Conservation (phyloP, 1,140 invertebrate genomes). For the Caenorhabditis tropicalis region DNA sequence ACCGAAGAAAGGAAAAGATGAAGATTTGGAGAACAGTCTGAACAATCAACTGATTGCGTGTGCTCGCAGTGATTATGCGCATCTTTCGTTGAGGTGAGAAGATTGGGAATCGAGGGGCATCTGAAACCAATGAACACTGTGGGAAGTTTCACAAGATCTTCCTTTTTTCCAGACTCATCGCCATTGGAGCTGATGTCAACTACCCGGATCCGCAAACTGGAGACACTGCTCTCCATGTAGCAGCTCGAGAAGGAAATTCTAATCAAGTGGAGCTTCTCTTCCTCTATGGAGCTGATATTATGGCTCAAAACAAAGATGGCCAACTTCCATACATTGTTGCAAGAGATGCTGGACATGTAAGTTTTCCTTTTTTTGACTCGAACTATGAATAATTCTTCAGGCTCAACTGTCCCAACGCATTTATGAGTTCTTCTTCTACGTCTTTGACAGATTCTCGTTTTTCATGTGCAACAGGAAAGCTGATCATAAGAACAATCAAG, state of each 20-base stretch:
- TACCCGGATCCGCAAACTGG: neutral
- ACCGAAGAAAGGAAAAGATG: slow-evolving; percentile 21
- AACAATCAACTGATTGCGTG: slow-evolving; percentile 18
- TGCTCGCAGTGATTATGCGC: slow-evolving; percentile 1
- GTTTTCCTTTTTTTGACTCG: neutral
- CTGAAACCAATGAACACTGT: too few relatives aligned
- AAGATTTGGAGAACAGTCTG: slow-evolving; percentile 19
- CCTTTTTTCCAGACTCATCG: slow-evolving; percentile 15
- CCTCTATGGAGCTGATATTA: slow-evolving; percentile 25
- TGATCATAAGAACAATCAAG: slow-evolving; percentile 2
- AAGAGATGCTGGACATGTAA: neutral
- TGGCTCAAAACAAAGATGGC: neutral
- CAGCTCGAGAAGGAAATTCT: neutral
- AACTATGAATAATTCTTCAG: neutral
- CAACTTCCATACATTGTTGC: neutral
- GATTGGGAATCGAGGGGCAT: too few relatives aligned
- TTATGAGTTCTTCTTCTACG: slow-evolving; percentile 15
- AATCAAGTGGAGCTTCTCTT: slow-evolving; percentile 25
- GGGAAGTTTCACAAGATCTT: neutral
- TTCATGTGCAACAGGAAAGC: slow-evolving; percentile 41
- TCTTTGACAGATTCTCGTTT: neutral
- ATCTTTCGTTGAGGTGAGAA: neutral
- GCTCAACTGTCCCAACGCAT: neutral
- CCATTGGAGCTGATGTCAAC: slow-evolving; percentile 15
- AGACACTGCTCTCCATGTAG: neutral